A percentile compares a stretch with the other conserved stretches of the same genome.
Conservation (phyloP, 2,113 vertebrate species). For the Asarcornis scutulata region DNA sequence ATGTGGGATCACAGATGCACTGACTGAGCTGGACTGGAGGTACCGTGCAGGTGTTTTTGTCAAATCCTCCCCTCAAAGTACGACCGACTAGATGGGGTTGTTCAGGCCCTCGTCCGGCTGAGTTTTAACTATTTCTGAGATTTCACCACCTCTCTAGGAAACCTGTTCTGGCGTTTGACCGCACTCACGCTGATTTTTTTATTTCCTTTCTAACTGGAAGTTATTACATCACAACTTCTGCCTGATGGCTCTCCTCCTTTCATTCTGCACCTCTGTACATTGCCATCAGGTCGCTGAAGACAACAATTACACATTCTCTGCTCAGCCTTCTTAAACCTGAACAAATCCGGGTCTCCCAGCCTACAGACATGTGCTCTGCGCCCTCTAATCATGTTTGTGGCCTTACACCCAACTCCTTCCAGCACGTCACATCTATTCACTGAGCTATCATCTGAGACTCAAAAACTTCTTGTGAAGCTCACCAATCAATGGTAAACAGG, state of each 20-base stretch:
- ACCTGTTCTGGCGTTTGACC: background rate
- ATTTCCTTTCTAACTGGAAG: background rate
- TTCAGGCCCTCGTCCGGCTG: background rate
- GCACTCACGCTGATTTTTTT: background rate
- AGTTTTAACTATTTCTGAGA: background rate
- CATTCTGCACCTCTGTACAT: background rate
- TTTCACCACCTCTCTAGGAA: background rate
- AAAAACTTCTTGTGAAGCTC: background rate
- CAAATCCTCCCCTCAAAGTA: background rate
- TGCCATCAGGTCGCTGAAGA: background rate
- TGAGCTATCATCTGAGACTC: background rate
- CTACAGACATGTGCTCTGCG: background rate
- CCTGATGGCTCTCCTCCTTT: background rate
- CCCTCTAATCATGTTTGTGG: background rate
- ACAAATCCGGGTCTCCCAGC: background rate
- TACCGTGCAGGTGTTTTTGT: background rate
- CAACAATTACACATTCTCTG: background rate
- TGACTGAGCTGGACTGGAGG: background rate
- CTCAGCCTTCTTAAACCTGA: background rate
- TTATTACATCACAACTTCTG: background rate
- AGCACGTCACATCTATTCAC: background rate
- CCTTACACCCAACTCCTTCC: background rate
- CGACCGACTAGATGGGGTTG: background rate
- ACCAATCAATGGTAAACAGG: background rate
- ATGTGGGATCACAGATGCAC: rapidly evolving